These are phyloP conservation scores for Diphyllodes magnificus DNA, from an alignment of 2,113 vertebrate species.

Conservation along the genomic window DNA sequence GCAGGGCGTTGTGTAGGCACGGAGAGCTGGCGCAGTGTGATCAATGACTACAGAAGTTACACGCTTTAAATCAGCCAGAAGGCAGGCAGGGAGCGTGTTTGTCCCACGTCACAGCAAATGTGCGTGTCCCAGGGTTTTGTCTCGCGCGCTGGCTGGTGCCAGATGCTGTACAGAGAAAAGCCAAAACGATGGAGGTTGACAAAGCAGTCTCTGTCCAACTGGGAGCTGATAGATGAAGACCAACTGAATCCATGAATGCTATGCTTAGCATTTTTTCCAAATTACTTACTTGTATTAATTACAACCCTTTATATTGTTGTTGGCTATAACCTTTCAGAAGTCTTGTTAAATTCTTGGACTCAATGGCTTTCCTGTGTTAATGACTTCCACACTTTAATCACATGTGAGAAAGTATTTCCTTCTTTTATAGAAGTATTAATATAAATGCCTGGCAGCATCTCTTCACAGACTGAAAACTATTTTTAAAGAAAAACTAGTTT, in stretches of 20 bases:
- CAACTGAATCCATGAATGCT: not conserved
- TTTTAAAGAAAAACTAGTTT: not conserved
- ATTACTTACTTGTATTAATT: not conserved
- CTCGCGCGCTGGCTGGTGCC: not conserved
- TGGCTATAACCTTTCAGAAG: not conserved
- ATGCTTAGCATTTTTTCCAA: not conserved
- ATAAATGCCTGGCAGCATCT: not conserved
- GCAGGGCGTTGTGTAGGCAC: fast-evolving
- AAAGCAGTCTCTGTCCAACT: not conserved
- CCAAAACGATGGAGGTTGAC: not conserved
- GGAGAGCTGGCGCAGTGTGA: not conserved
- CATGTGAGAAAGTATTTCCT: not conserved
- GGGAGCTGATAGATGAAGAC: not conserved
- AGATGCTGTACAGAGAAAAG: not conserved
- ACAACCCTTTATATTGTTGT: not conserved
- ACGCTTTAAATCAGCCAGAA: not conserved
- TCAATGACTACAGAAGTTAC: not conserved
- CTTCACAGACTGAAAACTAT: not conserved
- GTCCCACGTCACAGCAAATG: not conserved
- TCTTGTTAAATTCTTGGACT: slow-evolving; percentile 14
- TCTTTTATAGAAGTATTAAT: not conserved
- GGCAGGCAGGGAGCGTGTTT: not conserved
- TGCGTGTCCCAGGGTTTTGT: fast-evolving
- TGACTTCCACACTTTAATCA: slow-evolving; percentile 34
- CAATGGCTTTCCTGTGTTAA: not conserved